A percentile compares a stretch with the other conserved stretches of the same genome.
phyloP scores from a whole-genome alignment of 2,888 invertebrate genomes.

The Phalera bucephala region DNA sequence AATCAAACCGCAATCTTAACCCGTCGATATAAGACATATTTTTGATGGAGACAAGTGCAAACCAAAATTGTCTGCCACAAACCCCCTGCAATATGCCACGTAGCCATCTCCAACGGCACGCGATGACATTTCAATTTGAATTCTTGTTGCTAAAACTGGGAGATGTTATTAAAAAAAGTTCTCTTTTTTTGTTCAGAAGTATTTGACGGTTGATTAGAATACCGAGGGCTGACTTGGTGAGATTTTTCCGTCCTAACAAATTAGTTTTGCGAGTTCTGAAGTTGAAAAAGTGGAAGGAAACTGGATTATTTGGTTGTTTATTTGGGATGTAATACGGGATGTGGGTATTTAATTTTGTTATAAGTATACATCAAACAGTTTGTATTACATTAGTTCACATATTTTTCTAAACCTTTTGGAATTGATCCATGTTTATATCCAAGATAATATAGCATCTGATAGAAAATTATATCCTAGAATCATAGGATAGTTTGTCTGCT shows the following conservation, averaged over 20 bases:
- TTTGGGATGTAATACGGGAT: no score
- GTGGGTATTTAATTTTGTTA: no score
- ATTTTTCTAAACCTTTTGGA: conserved; percentile 4
- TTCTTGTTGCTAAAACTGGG: conserved; percentile 58
- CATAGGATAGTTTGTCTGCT: no score
- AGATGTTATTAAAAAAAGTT: conserved; percentile 62
- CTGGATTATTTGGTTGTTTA: no score
- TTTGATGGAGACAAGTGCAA: conserved; percentile 16
- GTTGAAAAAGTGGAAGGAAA: no score
- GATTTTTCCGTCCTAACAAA: conserved; percentile 25
- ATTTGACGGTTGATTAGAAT: conserved; percentile 46
- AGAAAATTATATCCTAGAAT: no score
- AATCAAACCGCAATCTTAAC: conserved; percentile 29
- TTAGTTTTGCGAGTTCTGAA: conserved; percentile 27
- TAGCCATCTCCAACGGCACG: conserved; percentile 51
- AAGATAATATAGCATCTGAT: no score
- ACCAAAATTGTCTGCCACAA: conserved; percentile 29
- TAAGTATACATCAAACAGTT: no score
- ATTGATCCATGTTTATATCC: no score
- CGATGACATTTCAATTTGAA: conserved; percentile 80
- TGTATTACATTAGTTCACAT: conserved; percentile 12
- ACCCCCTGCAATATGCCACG: conserved; percentile 65
- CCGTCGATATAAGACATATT: conserved; percentile 29
- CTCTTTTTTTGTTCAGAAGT: conserved; percentile 34
- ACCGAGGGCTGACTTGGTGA: conserved; percentile 9